Percentiles rank a stretch among this genome's conserved stretches.
Conservation (phyloP, 2,797 vertebrate genomes). For the Artibeus lituratus region DNA sequence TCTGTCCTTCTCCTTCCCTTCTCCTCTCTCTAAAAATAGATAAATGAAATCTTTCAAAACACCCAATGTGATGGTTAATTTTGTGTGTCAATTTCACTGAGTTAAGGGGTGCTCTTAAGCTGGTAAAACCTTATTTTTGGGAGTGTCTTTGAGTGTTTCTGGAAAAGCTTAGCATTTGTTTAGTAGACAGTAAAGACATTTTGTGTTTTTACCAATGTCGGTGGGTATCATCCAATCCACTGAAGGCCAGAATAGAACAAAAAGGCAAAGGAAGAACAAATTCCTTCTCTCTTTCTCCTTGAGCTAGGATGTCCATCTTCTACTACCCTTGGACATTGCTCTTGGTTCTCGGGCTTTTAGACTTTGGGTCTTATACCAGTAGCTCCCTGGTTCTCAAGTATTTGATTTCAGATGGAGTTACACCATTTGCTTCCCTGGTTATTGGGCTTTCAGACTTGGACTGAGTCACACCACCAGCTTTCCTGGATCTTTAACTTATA, state of each 20-base stretch:
- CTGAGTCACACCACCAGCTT: not conserved
- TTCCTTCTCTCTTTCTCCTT: not conserved
- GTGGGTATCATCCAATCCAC: not conserved
- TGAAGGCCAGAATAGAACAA: not conserved
- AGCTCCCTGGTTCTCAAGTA: not conserved
- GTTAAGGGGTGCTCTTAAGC: not conserved
- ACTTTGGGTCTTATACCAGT: not conserved
- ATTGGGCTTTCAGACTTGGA: not conserved
- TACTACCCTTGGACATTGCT: not conserved
- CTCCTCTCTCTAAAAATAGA: not conserved
- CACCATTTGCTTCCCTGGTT: not conserved
- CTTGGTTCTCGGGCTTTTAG: not conserved
- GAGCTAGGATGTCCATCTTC: not conserved
- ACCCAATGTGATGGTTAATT: not conserved
- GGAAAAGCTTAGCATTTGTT: not conserved
- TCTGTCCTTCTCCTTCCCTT: not conserved
- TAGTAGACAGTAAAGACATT: not conserved
- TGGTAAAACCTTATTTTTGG: not conserved
- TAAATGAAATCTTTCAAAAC: not conserved
- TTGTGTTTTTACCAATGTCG: not conserved
- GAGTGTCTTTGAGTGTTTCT: not conserved
- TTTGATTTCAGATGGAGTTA: not conserved
- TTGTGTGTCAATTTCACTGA: not conserved
- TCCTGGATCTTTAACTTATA: not conserved
- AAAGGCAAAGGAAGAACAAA: not conserved